Conservation (phyloP, 2,888 invertebrate species). For the Ypsolopha sequella region DNA sequence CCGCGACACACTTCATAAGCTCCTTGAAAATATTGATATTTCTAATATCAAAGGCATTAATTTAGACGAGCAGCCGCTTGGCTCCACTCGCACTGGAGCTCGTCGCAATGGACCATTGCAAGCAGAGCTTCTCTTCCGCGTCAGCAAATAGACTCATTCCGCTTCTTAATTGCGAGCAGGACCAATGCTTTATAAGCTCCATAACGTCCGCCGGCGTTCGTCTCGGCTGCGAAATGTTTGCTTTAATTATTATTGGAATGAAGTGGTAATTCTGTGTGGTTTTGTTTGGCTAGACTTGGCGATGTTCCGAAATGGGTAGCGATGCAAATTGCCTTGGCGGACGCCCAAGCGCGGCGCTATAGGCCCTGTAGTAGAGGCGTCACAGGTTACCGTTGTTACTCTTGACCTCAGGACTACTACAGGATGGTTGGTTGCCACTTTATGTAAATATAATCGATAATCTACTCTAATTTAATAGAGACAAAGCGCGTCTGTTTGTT, state of each 20-base stretch:
- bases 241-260: slow-evolving; percentile 72
- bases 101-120: slow-evolving; percentile 56
- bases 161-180: slow-evolving; percentile 65
- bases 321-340: slow-evolving; percentile 70
- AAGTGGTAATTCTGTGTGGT: slow-evolving; percentile 68
- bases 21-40: slow-evolving; percentile 64
- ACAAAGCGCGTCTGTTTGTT: no score
- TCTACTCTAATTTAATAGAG: no score
- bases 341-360: slow-evolving; percentile 65
- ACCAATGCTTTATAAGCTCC: slow-evolving; percentile 68
- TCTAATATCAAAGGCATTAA: slow-evolving; percentile 66
- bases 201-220: slow-evolving; percentile 61
- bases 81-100: slow-evolving; percentile 25
- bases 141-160: slow-evolving; percentile 63
- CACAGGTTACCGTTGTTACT: slow-evolving; percentile 35
- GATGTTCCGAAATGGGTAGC: slow-evolving; percentile 70
- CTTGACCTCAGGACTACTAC: slow-evolving; percentile 26
- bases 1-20: slow-evolving; percentile 49
- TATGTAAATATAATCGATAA: no score
- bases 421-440: background rate
- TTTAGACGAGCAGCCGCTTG: slow-evolving; percentile 50
- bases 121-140: slow-evolving; percentile 63
- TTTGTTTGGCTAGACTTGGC: slow-evolving; percentile 72
- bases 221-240: slow-evolving; percentile 66
- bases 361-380: slow-evolving; percentile 29